Percentiles rank a stretch among this genome's conserved stretches.
Conservation (phyloP, 2,888 invertebrate genomes). For the Lochmaea capreae region DNA sequence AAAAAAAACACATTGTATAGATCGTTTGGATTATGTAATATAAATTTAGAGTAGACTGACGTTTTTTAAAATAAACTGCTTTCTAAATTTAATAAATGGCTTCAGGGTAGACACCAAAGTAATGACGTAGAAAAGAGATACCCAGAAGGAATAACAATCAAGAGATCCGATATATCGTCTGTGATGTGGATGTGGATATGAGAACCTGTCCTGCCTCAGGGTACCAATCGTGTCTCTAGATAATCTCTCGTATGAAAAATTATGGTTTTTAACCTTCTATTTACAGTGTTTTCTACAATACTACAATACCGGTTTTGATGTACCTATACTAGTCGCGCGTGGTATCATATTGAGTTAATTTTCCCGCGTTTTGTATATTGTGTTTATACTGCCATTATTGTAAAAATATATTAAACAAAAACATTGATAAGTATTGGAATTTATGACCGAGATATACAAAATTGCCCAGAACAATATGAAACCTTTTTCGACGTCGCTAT, state of each 20-base stretch:
- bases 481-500: too few species aligned
- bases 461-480: too few species aligned
- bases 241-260: conserved; percentile 22
- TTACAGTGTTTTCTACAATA: conserved; percentile 31
- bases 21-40: too few species aligned
- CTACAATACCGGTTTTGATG: conserved; percentile 27
- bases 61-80: background rate
- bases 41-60: too few species aligned
- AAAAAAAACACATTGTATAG: too few species aligned
- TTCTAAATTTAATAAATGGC: conserved; percentile 1
- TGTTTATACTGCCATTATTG: background rate
- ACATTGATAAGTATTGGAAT: background rate
- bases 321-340: conserved; percentile 18
- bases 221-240: conserved; percentile 11
- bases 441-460: too few species aligned
- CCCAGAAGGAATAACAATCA: conserved; percentile 2
- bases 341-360: conserved; percentile 1
- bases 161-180: background rate
- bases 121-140: background rate
- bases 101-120: background rate
- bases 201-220: conserved; percentile 26
- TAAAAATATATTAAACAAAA: background rate
- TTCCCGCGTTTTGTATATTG: conserved; percentile 20
- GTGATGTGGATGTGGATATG: background rate
- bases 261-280: conserved; percentile 26